Evolutionary conservation across 1,140 invertebrate species (phyloP).

Genomic region (Gerris buenoi): DNA sequence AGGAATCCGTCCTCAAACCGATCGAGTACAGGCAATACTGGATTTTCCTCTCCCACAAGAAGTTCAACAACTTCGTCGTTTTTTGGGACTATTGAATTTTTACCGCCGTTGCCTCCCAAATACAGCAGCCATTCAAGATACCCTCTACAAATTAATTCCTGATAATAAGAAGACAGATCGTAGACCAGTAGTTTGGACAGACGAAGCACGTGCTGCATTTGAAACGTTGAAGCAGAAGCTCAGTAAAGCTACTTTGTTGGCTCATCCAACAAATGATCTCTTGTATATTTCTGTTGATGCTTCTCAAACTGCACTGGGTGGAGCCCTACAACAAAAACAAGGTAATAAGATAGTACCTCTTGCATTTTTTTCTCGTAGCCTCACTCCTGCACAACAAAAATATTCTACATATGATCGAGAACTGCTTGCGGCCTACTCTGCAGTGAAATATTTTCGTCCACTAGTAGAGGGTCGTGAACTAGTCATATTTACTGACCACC

Average conservation of each 20-base stretch:
- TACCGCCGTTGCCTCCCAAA: neutral
- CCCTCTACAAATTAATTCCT: slow-evolving; percentile 18
- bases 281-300: slow-evolving; percentile 16
- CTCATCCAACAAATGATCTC: slow-evolving; percentile 11
- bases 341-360: slow-evolving; percentile 22
- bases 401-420: slow-evolving; percentile 33
- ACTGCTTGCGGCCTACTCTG: slow-evolving; percentile 32
- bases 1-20: neutral
- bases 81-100: neutral
- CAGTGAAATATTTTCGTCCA: slow-evolving; percentile 30
- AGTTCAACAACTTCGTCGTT: neutral
- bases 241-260: slow-evolving; percentile 16
- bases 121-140: neutral
- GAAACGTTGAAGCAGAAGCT: slow-evolving; percentile 28
- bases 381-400: slow-evolving; percentile 25
- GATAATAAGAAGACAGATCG: slow-evolving; percentile 23
- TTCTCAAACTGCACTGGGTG: slow-evolving; percentile 19
- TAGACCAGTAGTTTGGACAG: slow-evolving; percentile 3
- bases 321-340: slow-evolving; percentile 16
- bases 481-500: slow-evolving; percentile 30
- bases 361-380: slow-evolving; percentile 30
- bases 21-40: slow-evolving; percentile 15
- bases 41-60: neutral
- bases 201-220: slow-evolving; percentile 25
- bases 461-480: slow-evolving; percentile 29